These are phyloP conservation scores for Volucella inflata DNA, from an alignment of 2,888 invertebrate genomes.

Conservation along the genomic window DNA sequence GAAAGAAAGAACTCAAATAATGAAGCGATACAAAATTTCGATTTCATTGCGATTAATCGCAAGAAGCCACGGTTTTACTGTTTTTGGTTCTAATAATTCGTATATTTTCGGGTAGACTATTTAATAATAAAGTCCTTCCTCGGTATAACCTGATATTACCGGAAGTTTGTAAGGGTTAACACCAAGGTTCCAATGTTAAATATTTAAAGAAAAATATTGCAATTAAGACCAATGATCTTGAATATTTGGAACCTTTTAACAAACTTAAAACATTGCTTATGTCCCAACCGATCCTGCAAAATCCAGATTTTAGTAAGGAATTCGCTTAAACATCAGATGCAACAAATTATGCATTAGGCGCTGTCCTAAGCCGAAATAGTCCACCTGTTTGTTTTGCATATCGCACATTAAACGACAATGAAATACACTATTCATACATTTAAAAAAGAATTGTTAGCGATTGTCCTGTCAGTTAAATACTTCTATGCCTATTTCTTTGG, in stretches of 20 bases:
- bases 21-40: too few species aligned
- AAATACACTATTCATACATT: conserved; percentile 77
- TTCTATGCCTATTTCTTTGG: conserved; percentile 80
- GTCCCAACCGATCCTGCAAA: conserved; percentile 36
- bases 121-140: conserved; percentile 55
- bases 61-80: too few species aligned
- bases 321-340: conserved; percentile 69
- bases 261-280: conserved; percentile 42
- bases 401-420: conserved; percentile 75
- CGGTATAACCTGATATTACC: conserved; percentile 61
- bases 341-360: conserved; percentile 70
- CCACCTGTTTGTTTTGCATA: conserved; percentile 78
- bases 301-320: conserved; percentile 61
- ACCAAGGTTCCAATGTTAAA: too few species aligned
- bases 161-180: too few species aligned
- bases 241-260: conserved; percentile 44
- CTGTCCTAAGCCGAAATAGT: conserved; percentile 76
- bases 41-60: too few species aligned
- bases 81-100: too few species aligned
- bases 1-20: too few species aligned
- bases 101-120: too few species aligned
- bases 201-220: too few species aligned
- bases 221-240: conserved; percentile 27
- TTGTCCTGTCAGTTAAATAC: conserved; percentile 79
- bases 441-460: conserved; percentile 79